Base-by-base conservation (phyloP, 92 coral and sea anemone genomes). In the Micromussa lordhowensis region DNA sequence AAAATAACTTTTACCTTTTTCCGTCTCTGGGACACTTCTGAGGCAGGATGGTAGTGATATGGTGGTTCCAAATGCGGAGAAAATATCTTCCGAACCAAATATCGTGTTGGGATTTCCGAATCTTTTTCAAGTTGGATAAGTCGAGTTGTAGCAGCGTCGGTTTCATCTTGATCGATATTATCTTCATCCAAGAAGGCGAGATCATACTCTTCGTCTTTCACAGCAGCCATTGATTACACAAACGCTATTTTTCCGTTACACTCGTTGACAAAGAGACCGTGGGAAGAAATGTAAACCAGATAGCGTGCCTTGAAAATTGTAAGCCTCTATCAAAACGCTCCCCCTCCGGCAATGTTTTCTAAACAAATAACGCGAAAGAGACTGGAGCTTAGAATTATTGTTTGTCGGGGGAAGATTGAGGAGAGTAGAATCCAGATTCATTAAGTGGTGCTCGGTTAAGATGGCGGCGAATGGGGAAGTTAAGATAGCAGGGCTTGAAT, bases 1-100 rank as follows among this genome's bases (percentile, higher is more conserved):
- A 84, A 73, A 84, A 49, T 38, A 86, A 77, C 16, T 86, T 44
- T 44, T 82, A 95, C 98, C 98, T 95, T 93, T 75, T 90, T 87
- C n/a, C 95, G 88, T 40, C 96, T 86, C 24, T 84, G 92, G 54
- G 93, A 88, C 57, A 57, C 87, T 69, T 95, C 98, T 57, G 86
- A 94, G 22, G 93, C 93, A 35, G 98, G 96, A 72, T 95, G 92
- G 80, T 74, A 87, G 72, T 89, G 98, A 83, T 90, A 93, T 6
- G 98, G 96, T 1, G 98, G 95, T 70, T 93, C 96, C 21, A 93
- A 85, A 81, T 94, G 97, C 14, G 97, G 97, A 30, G 97, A 94
- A 81, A 94, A 94, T 71, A 91, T 91, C 89, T 93, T 94, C 86
- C 95, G 93, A 89, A 93, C 83, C 71, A 93, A 79, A 84, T 87